Evolutionary conservation across 2,797 vertebrate genomes (phyloP), one percentile per base, ranked within the genome.

Genomic region (Xyrichtys novacula): DNA sequence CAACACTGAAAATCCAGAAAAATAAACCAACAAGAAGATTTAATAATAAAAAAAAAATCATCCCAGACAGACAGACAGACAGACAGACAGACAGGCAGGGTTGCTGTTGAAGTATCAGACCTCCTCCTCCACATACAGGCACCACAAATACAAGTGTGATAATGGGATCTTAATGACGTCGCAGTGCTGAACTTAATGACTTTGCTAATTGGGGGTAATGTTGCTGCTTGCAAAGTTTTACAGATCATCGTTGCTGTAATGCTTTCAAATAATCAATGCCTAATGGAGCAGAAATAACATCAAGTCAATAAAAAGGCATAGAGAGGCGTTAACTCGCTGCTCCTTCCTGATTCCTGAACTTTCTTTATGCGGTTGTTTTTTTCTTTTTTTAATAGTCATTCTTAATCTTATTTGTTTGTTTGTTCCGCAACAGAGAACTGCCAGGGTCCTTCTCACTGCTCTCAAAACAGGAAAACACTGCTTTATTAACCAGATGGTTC

Each of bases 401-500:
- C n/a, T 46, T 32, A 62, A 61, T 75, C 57, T 22, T 76, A 12
- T 25, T 61, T 76, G 15, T 25, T 61, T 14, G 23, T 68, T 60
- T 49, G 47, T 76, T 50, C 43, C 28, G 7, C 40, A 28, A 58
- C 50, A 39, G 25, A 53, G n/a, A 26, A 32, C 15, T 39, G 48
- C 76, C 65, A 71, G 63, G 69, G 47, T 73, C 16, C 39, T 59
- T 68, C 56, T 64, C 49, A 22, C 23, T 43, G 44, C 66, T 76
- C 74, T 76, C 52, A 59, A 84, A 74, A 17, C 39, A 71, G 52
- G 58, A 55, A 70, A 64, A 71, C 65, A 67, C 60, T 69, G 58
- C 19, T 32, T 68, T 53, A 19, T 60, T 65, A 62, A 78, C 74
- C 88, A 86, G 76, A 88, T 80, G 81, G 77, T 72, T 73, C 31